Evolutionary conservation across 1,140 invertebrate species (phyloP).

Genomic region (Heliothis subflexa): DNA sequence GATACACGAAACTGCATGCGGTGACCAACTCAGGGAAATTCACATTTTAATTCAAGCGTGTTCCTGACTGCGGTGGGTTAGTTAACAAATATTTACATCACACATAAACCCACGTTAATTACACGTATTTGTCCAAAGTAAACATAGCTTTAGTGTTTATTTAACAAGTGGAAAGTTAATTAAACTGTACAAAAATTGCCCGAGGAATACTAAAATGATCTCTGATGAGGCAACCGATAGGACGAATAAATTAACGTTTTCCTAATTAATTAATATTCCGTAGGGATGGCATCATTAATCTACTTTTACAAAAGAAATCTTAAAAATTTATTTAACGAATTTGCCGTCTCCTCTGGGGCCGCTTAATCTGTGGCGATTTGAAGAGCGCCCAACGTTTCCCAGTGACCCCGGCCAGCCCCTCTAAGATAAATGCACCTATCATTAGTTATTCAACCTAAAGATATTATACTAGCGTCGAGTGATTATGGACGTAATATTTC

Average conservation of each 20-base stretch:
- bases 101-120: slow-evolving; percentile 31
- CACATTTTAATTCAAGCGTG: slow-evolving; percentile 25
- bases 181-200: background rate
- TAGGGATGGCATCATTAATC: slow-evolving; percentile 26
- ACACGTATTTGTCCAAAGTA: background rate
- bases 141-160: background rate
- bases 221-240: background rate
- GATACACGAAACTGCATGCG: slow-evolving; percentile 20
- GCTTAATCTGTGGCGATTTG: slow-evolving; percentile 25
- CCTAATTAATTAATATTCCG: slow-evolving; percentile 17
- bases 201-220: background rate
- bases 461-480: slow-evolving; percentile 41
- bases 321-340: slow-evolving; percentile 24
- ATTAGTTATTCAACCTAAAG: slow-evolving; percentile 44
- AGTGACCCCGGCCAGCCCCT: slow-evolving; percentile 25
- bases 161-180: background rate
- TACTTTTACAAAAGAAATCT: slow-evolving; percentile 20
- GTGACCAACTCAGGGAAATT: slow-evolving; percentile 12
- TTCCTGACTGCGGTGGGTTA: slow-evolving; percentile 15
- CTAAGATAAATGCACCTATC: slow-evolving; percentile 48
- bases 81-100: slow-evolving; percentile 36
- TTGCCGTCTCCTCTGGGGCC: slow-evolving; percentile 11
- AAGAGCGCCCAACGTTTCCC: slow-evolving; percentile 34
- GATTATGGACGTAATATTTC: slow-evolving; percentile 43
- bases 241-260: slow-evolving; percentile 11